A percentile compares a stretch with the other conserved stretches of the same genome.
Evolutionary conservation across 1,140 invertebrate species (phyloP).

Genomic region (Drosophila teissieri): DNA sequence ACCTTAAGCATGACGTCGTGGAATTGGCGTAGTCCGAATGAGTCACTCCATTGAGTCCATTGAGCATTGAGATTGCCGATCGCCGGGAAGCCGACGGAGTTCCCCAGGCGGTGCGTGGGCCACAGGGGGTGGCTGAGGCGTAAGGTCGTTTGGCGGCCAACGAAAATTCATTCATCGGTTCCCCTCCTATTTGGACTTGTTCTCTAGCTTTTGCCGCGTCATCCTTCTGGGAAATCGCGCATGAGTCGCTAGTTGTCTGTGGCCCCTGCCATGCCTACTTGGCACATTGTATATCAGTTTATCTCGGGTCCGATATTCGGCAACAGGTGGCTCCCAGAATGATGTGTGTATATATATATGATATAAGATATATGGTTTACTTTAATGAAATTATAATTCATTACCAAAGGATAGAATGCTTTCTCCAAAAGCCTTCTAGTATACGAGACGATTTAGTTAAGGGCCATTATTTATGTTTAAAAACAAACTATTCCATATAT

Average conservation of each 20-base stretch:
- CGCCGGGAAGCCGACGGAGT: slow-evolving; percentile 48
- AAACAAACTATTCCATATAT: background rate
- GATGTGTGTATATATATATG: background rate
- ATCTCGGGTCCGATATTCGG: slow-evolving; percentile 25
- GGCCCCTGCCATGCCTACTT: slow-evolving; percentile 8
- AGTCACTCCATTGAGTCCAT: slow-evolving; percentile 33
- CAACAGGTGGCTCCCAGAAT: slow-evolving; percentile 20
- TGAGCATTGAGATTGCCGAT: slow-evolving; percentile 26
- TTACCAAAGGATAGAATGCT: too few relatives aligned
- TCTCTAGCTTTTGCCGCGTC: slow-evolving; percentile 48
- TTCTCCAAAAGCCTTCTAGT: too few relatives aligned
- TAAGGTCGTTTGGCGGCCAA: slow-evolving; percentile 65
- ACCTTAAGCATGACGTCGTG: slow-evolving; percentile 64
- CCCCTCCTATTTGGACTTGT: slow-evolving; percentile 5
- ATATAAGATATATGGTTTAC: background rate
- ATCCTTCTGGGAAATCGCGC: slow-evolving; percentile 71
- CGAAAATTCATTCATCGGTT: slow-evolving; percentile 75
- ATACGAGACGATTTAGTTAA: too few relatives aligned
- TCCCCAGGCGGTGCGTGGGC: slow-evolving; percentile 53
- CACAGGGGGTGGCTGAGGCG: background rate
- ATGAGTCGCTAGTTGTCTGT: slow-evolving; percentile 64
- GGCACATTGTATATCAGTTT: background rate
- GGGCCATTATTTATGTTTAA: too few relatives aligned
- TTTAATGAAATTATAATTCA: background rate
- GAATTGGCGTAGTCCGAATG: slow-evolving; percentile 32